A percentile compares a stretch with the other conserved stretches of the same genome.
phyloP scores from a whole-genome alignment of 2,113 vertebrate species.

The Semnornis frantzii region DNA sequence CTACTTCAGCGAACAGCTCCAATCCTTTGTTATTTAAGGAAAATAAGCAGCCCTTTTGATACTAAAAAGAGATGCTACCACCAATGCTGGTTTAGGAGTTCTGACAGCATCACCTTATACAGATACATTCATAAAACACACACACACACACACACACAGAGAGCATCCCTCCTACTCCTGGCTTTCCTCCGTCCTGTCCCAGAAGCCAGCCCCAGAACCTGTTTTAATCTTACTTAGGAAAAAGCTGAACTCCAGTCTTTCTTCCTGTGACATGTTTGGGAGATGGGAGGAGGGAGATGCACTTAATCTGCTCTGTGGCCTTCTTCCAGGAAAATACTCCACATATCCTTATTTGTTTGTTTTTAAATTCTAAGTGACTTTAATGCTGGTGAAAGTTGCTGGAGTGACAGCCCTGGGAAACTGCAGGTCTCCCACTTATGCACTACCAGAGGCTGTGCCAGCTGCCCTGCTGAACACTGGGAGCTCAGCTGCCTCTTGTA shows the following conservation, averaged over 20 bases:
- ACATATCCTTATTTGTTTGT: constrained; percentile 56
- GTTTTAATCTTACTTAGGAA: background rate
- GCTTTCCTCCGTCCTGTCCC: background rate
- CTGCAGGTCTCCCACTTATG: background rate
- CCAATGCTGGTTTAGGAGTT: background rate
- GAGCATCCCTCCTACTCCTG: background rate
- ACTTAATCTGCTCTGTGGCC: background rate
- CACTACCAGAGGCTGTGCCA: background rate
- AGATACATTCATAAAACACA: background rate
- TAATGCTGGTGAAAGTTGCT: constrained; percentile 38
- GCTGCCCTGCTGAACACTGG: background rate
- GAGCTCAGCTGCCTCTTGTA: background rate
- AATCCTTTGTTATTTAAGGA: background rate
- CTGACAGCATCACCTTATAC: background rate
- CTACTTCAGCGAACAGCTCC: background rate
- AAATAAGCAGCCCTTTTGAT: background rate
- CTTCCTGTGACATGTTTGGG: background rate
- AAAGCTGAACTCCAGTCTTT: background rate
- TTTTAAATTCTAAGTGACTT: constrained; percentile 44
- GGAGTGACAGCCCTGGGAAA: constrained; percentile 37
- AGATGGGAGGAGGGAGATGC: background rate
- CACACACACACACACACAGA: background rate
- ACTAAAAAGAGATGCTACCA: background rate
- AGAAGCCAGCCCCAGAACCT: background rate
- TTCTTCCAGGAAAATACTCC: constrained; percentile 50